These are phyloP conservation scores for Huso huso DNA, from an alignment of 2,797 vertebrate species.

Conservation along the genomic window DNA sequence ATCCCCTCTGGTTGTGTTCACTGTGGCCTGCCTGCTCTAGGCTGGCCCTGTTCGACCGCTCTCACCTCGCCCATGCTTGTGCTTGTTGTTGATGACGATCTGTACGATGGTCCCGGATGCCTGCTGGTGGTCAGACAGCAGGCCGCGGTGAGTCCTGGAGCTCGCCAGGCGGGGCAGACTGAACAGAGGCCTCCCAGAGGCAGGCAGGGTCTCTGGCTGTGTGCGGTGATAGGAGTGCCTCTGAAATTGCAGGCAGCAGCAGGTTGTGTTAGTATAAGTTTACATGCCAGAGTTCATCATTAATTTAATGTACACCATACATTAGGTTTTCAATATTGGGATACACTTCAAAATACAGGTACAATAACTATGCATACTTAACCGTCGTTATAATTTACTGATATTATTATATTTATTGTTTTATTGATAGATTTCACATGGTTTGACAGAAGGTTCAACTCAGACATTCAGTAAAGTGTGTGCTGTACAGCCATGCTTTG, in stretches of 20 bases:
- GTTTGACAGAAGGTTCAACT: no score
- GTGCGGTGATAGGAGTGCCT: constrained; percentile 63
- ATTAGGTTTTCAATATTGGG: no score
- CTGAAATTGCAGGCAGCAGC: constrained; percentile 29
- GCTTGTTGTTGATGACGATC: constrained; percentile 66
- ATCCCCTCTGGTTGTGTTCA: constrained; percentile 9
- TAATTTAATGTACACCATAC: no score
- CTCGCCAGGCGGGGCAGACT: constrained; percentile 41
- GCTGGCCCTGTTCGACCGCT: not conserved
- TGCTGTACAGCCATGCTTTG: no score
- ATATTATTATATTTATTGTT: no score
- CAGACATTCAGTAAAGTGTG: no score
- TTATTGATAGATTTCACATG: no score
- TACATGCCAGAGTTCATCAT: no score
- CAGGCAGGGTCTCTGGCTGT: constrained; percentile 43
- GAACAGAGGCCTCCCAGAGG: constrained; percentile 36
- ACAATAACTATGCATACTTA: no score
- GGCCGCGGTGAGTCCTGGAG: constrained; percentile 51
- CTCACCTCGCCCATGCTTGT: constrained; percentile 63
- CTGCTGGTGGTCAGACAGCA: constrained; percentile 52
- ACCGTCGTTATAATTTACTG: no score
- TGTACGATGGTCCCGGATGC: constrained; percentile 65
- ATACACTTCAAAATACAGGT: no score
- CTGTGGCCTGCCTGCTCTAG: constrained; percentile 8
- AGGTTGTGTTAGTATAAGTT: no score